Percentiles rank a stretch among this genome's conserved stretches.
Conservation (phyloP, 2,797 vertebrate species). For the Gallirallus australis region DNA sequence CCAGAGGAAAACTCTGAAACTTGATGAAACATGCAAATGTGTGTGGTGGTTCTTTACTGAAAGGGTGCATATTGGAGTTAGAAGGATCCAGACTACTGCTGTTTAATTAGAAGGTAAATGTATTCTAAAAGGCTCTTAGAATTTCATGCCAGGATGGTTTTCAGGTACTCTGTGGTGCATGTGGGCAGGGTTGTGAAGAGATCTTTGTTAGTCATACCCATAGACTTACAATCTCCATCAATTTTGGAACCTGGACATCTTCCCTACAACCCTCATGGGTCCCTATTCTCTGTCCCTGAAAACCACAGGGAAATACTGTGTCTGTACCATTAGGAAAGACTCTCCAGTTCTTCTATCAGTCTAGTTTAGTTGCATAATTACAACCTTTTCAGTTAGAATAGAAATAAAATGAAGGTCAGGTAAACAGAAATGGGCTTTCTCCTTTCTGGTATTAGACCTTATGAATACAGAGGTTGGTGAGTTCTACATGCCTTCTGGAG, state of each 20-base stretch:
- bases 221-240: not conserved
- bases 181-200: not conserved
- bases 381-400: not conserved
- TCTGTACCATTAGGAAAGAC: not conserved
- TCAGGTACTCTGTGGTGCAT: not conserved
- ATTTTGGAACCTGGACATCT: not conserved
- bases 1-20: not conserved
- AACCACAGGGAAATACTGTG: not conserved
- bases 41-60: not conserved
- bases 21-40: not conserved
- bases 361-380: not conserved
- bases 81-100: not conserved
- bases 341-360: not conserved
- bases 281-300: not conserved
- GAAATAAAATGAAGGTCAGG: not conserved
- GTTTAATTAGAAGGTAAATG: not conserved
- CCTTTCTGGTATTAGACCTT: not conserved
- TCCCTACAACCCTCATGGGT: not conserved
- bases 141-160: not conserved
- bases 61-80: not conserved
- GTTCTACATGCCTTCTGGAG: not conserved
- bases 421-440: not conserved
- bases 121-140: not conserved
- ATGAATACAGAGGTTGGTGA: not conserved
- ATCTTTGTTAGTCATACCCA: not conserved